These are phyloP conservation scores for Agonopterix alstromeriana DNA, from an alignment of 2,888 invertebrate species.

Conservation along the genomic window DNA sequence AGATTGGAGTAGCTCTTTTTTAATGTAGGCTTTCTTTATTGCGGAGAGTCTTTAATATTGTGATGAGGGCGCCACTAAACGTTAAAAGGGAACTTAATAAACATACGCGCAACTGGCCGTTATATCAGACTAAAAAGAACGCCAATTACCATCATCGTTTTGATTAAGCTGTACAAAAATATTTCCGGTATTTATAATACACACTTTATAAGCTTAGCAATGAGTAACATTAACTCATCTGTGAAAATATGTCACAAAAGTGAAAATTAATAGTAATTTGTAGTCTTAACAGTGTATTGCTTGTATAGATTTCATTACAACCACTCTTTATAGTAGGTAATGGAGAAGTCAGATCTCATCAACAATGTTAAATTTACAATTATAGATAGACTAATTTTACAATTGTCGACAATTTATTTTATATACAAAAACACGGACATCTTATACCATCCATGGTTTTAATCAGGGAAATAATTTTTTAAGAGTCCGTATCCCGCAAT, in stretches of 20 bases:
- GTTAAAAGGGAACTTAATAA: too few relatives aligned
- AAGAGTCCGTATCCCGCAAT: slow-evolving; percentile 2
- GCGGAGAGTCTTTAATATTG: too few relatives aligned
- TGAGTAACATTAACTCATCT: slow-evolving; percentile 10
- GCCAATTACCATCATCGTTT: too few relatives aligned
- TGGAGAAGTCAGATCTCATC: slow-evolving; percentile 44
- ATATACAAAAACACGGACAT: slow-evolving; percentile 26
- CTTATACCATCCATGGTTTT: slow-evolving; percentile 23
- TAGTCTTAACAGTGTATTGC: slow-evolving; percentile 37
- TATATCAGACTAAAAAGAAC: too few relatives aligned
- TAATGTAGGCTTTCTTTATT: too few relatives aligned
- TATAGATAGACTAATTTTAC: slow-evolving; percentile 23
- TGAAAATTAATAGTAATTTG: slow-evolving; percentile 4
- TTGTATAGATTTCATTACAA: slow-evolving; percentile 53
- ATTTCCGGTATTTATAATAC: slow-evolving; percentile 19
- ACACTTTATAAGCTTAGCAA: slow-evolving; percentile 21
- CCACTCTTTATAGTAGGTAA: slow-evolving; percentile 37
- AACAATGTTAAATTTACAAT: slow-evolving; percentile 42
- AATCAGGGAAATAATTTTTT: background rate
- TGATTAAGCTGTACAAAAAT: slow-evolving; percentile 27
- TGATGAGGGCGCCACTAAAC: too few relatives aligned
- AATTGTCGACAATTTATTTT: slow-evolving; percentile 31
- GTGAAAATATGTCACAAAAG: slow-evolving; percentile 8
- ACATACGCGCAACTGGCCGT: too few relatives aligned
- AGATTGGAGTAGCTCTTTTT: too few relatives aligned